Base-by-base conservation (phyloP, 2,797 vertebrate species). In the Harpagifer antarcticus region DNA sequence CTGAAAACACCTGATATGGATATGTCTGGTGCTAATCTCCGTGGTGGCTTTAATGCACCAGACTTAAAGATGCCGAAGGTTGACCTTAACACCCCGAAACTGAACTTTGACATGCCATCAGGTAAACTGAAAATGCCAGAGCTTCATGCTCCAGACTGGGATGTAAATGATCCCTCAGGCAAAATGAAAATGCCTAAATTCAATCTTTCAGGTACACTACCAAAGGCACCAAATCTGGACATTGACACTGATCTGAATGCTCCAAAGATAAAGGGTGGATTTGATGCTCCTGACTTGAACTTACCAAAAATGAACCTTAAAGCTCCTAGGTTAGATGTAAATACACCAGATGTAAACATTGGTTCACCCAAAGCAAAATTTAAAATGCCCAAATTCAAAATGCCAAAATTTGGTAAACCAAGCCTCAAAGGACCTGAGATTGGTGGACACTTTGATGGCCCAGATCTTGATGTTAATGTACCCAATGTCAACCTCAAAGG, bases 211-310 rank as follows among this genome's bases (percentile, higher is more conserved):
- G 84, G 76, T 5, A 83, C 74, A 23, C 37, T 83, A 8, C 83
- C 88, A 16, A 85, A 79, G 54, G 85, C 82, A 44, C 82, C 80
- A 68, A 69, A 77, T 57, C 8, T 86, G 0, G 79, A 76, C 42
- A 1, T 91, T 0, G 84, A 48, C 42, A 60, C 23, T 14, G 58
- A 45, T 50, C 13, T 63, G 0, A 86, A 87, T 57, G 16, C 72
- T 45, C 91, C 89, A 49, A 91, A 86, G 44, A 45, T 92, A 20
- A 81, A 86, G 3, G 88, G 85, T 27, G 85, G 72, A 31, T 33
- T 92, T 23, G 66, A 85, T 66, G 48, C 64, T 0, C 86, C 89
- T 40, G 74, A 83, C 9, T 0, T 89, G 15, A 62, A 91, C 43
- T 45, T 87, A 5, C 71, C 87, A 63, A 57, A 89, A 2, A n/a